Base-by-base conservation (phyloP, 2,888 invertebrate species). In the Plemyria rubiginata region DNA sequence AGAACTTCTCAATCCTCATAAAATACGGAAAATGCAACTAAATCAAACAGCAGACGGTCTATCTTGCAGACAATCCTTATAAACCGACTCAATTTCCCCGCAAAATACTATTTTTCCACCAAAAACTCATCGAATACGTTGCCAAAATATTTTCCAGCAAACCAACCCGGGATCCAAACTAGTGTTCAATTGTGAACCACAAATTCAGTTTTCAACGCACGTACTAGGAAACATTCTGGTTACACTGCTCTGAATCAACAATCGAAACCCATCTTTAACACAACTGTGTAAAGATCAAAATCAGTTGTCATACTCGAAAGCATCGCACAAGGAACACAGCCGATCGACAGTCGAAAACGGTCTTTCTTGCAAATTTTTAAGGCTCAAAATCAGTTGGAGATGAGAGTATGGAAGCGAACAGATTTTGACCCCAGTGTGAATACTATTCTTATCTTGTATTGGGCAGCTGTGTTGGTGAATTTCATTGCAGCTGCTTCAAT, bases 81-180 rank as follows among this genome's bases (percentile, higher is more conserved):
- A 43, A 60, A 60, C 64, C 55, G 58, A 66, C 65, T 45, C 62
- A 52, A 66, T 62, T 11, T 22, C 22, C 2, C 22, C 45, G 22
- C 53, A 53, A 63, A 62, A 65, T 55, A 60, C 13, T 56, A 54
- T 55, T 53, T 52, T 53, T 52, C 11, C 15, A 41, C 56, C 49
- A 54, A 62, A 51, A 61, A 67, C 59, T 60, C 60, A 9, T 45
- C 16, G 58, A 58, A 29, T 38, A 11, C 57, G 49, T 62, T 68
- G 68, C 70, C 70, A 70, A 70, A 70, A 68, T 62, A 59, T 67
- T 70, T 69, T 63, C 65, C 59, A 65, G 63, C 65, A 70, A 67
- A 68, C 68, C 62, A 15, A 54, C 65, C 48, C 56, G 45, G 62
- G 65, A 70, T 65, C 65, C 43, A 22, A 62, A 67, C 65, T 66